Conservation (phyloP, 2,113 vertebrate species). For the Sander vitreus region DNA sequence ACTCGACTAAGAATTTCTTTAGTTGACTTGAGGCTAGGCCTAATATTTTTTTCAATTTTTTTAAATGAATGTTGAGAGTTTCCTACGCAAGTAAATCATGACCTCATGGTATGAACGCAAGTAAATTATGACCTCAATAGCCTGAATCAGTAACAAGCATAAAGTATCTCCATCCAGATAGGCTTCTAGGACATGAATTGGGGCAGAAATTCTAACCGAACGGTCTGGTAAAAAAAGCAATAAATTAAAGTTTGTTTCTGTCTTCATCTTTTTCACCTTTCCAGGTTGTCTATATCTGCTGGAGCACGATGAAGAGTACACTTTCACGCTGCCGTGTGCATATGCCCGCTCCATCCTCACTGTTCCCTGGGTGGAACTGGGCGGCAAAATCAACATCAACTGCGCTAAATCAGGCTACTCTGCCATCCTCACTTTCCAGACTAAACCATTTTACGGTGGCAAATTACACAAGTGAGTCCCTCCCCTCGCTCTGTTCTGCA, state of each 20-base stretch:
- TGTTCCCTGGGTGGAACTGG: conserved; percentile 98
- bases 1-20: too few relatives aligned
- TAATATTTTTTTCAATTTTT: neutral
- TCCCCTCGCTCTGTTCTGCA: neutral
- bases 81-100: neutral
- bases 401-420: conserved; percentile 95
- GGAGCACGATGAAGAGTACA: conserved; percentile 96
- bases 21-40: too few relatives aligned
- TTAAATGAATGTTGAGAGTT: neutral
- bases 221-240: neutral
- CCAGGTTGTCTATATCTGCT: conserved; percentile 91
- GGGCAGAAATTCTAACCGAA: neutral
- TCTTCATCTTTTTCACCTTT: neutral
- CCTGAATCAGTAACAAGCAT: neutral
- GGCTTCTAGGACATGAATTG: neutral
- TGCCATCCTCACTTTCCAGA: conserved; percentile 97
- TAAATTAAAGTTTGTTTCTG: neutral
- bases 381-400: conserved; percentile 94
- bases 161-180: neutral
- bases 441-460: conserved; percentile 98
- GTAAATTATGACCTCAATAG: too few relatives aligned
- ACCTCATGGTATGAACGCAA: too few relatives aligned
- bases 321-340: conserved; percentile 94
- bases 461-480: conserved; percentile 91
- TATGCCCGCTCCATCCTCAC: conserved; percentile 98